phyloP scores from a whole-genome alignment of 2,113 vertebrate species.

The Poeciliopsis prolifica region DNA sequence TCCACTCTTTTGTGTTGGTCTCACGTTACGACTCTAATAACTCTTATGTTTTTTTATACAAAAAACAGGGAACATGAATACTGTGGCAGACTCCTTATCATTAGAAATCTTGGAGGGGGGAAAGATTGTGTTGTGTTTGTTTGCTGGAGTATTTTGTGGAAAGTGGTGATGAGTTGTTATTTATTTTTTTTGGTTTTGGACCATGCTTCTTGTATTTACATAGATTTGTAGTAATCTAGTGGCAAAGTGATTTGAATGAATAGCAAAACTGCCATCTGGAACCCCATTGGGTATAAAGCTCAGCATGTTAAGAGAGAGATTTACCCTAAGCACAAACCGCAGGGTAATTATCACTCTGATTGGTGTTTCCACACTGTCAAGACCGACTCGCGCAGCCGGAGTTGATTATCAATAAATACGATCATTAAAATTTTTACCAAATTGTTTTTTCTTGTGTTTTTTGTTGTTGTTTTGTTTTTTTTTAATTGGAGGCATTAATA shows the following conservation, averaged over 20 bases:
- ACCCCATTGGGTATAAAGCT: conserved; percentile 44
- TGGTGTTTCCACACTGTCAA: conserved; percentile 36
- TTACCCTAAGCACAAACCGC: conserved; percentile 45
- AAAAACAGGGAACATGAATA: no score
- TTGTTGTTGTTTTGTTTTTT: background rate
- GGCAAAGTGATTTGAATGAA: conserved; percentile 32
- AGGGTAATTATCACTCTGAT: conserved; percentile 55
- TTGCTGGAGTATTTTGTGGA: background rate
- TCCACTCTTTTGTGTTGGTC: no score
- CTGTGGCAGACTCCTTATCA: no score
- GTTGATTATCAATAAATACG: conserved; percentile 58
- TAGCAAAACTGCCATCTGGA: conserved; percentile 47
- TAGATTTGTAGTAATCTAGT: conserved; percentile 34
- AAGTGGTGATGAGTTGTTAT: conserved; percentile 9
- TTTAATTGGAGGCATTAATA: conserved; percentile 43
- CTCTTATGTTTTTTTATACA: no score
- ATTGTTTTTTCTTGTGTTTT: conserved; percentile 15
- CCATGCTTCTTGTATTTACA: conserved; percentile 16
- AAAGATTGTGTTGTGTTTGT: background rate
- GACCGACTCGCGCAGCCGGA: conserved; percentile 42
- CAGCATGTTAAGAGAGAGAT: conserved; percentile 54
- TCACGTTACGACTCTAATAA: no score
- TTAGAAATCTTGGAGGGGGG: no score
- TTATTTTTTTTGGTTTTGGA: conserved; percentile 37
- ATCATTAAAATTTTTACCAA: conserved; percentile 45